phyloP scores from a whole-genome alignment of 1,140 invertebrate species.

The Trichonephila inaurata region DNA sequence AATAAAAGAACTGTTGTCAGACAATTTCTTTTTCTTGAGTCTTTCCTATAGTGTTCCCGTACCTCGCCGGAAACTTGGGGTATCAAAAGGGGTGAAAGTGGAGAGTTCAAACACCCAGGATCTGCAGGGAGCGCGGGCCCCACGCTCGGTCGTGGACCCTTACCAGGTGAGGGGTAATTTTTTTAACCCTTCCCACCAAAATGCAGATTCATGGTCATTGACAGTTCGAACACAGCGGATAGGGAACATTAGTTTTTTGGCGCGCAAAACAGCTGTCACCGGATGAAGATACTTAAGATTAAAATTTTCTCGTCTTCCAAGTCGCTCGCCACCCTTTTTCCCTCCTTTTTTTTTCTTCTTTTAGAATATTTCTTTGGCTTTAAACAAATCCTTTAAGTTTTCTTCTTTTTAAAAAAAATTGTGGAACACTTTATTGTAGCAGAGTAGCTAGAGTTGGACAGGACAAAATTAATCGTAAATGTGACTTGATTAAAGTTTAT shows the following conservation, averaged over 20 bases:
- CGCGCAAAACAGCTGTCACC: background rate
- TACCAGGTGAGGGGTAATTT: conserved; percentile 46
- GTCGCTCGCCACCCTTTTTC: background rate
- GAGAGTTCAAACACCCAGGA: conserved; percentile 52
- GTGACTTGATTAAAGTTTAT: too few species aligned
- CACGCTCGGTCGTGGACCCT: conserved; percentile 40
- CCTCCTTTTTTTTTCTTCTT: background rate
- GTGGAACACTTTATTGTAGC: too few species aligned
- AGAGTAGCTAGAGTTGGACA: too few species aligned
- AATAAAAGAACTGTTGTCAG: too few species aligned
- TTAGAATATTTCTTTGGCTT: background rate
- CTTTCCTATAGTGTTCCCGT: background rate
- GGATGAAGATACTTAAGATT: background rate
- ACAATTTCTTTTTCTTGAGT: background rate
- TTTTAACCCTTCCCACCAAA: conserved; percentile 46
- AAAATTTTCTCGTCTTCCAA: background rate
- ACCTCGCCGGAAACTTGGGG: conserved; percentile 55
- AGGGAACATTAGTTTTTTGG: conserved; percentile 11
- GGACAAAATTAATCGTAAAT: too few species aligned
- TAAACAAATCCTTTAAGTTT: too few species aligned
- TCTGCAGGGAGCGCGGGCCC: background rate
- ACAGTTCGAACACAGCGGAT: conserved; percentile 6
- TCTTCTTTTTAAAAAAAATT: too few species aligned
- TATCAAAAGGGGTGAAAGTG: conserved; percentile 63
- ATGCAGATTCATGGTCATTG: conserved; percentile 58